Evolutionary conservation across 2,113 vertebrate genomes (phyloP).

Genomic region (Rhodinocichla rosea): DNA sequence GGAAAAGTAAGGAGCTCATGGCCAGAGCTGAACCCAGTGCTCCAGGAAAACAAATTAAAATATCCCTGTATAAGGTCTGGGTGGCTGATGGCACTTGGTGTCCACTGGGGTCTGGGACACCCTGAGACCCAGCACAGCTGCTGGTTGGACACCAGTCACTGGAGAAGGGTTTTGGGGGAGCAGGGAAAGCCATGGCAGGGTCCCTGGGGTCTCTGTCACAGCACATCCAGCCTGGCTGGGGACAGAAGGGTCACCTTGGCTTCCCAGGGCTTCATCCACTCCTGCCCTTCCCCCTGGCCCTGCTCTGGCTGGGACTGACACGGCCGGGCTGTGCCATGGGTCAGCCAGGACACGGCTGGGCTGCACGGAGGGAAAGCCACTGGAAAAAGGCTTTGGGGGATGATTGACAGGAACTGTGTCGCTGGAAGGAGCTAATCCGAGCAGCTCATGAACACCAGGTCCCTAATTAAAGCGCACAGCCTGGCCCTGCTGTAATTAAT

Average conservation of each 20-base stretch:
- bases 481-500: slow-evolving; percentile 48
- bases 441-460: slow-evolving; percentile 7
- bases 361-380: neutral
- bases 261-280: neutral
- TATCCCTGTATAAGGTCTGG: neutral
- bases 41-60: neutral
- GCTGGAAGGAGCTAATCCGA: slow-evolving; percentile 6
- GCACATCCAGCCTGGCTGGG: neutral
- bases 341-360: neutral
- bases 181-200: neutral
- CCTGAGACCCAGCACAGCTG: neutral
- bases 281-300: neutral
- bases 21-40: neutral
- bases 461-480: slow-evolving; percentile 49
- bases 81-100: neutral
- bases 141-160: neutral
- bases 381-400: neutral
- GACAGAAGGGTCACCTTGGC: neutral
- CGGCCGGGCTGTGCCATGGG: neutral
- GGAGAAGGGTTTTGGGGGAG: neutral
- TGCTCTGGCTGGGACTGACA: neutral
- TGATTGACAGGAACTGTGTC: slow-evolving; percentile 28
- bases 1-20: neutral
- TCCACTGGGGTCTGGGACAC: neutral
- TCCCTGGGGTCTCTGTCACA: neutral